A percentile compares a stretch with the other conserved stretches of the same genome.
Evolutionary conservation across 2,113 vertebrate genomes (phyloP).

Genomic region (Catagonus wagneri): DNA sequence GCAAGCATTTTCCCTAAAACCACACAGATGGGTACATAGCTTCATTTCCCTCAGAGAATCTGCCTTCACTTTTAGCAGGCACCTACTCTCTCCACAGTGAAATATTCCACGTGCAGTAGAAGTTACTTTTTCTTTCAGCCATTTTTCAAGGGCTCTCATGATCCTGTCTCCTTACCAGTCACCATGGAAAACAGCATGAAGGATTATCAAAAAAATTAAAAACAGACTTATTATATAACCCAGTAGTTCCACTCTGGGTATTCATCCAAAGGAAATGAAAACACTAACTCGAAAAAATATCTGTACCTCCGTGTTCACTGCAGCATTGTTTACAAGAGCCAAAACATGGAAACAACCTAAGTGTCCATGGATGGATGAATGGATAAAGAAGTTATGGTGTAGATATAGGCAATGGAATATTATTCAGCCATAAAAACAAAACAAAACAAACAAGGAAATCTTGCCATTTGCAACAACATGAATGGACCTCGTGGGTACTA

Average conservation of each 20-base stretch:
- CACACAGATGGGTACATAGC: background rate
- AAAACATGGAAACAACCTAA: background rate
- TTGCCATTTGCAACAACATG: background rate
- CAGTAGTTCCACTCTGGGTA: background rate
- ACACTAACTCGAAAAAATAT: background rate
- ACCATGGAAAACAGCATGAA: background rate
- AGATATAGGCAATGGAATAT: background rate
- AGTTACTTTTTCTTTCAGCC: background rate
- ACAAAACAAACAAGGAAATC: background rate
- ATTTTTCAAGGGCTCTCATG: background rate
- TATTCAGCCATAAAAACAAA: background rate
- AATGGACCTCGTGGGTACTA: background rate
- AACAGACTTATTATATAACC: background rate
- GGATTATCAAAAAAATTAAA: background rate
- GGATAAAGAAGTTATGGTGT: background rate
- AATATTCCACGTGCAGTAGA: background rate
- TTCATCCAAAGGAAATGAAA: background rate
- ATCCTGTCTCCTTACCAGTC: background rate
- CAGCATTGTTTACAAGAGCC: background rate
- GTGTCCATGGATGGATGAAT: background rate
- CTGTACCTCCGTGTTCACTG: background rate
- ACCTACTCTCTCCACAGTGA: background rate
- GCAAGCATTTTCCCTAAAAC: background rate
- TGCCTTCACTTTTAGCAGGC: background rate
- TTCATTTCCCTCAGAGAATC: background rate